Percentiles rank a stretch among this genome's conserved stretches.
Evolutionary conservation across 2,797 vertebrate genomes (phyloP).

Genomic region (Oophaga sylvatica): DNA sequence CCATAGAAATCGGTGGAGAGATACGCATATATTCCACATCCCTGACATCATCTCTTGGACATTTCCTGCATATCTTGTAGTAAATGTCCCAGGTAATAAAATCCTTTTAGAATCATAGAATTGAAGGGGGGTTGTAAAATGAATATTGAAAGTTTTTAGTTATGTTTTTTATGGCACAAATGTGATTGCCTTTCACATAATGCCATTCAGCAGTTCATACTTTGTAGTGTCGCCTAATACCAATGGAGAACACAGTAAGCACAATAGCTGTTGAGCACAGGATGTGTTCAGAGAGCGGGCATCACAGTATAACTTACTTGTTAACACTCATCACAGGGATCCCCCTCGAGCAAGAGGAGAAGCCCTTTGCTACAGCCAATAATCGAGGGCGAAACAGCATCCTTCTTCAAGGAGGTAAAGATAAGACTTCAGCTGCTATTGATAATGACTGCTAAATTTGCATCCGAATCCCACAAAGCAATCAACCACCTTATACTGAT

Average conservation of each 20-base stretch:
- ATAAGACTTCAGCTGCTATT: conserved; percentile 81
- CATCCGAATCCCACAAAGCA: conserved; percentile 60
- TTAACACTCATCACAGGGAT: conserved; percentile 90
- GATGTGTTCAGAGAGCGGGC: conserved; percentile 64
- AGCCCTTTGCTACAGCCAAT: conserved; percentile 98
- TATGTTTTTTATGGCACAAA: background rate
- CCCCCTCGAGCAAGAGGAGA: conserved; percentile 98
- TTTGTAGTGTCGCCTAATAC: background rate
- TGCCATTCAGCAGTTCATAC: background rate
- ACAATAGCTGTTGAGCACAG: conserved; percentile 41
- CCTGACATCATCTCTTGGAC: no score
- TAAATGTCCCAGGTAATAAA: no score
- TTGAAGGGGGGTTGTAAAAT: background rate
- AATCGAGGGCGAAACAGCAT: conserved; percentile 97
- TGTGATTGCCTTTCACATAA: background rate
- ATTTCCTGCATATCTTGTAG: no score
- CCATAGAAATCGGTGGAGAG: no score
- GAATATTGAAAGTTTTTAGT: background rate
- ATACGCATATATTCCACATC: no score
- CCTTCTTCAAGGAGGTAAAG: conserved; percentile 98
- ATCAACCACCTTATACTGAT: conserved; percentile 61
- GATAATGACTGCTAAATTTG: conserved; percentile 70
- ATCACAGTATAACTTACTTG: conserved; percentile 77
- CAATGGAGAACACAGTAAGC: background rate
- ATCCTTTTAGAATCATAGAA: background rate